Evolutionary conservation across 2,888 invertebrate species (phyloP), one percentile per base, ranked within the genome.

Genomic region (Brachyptera risi): DNA sequence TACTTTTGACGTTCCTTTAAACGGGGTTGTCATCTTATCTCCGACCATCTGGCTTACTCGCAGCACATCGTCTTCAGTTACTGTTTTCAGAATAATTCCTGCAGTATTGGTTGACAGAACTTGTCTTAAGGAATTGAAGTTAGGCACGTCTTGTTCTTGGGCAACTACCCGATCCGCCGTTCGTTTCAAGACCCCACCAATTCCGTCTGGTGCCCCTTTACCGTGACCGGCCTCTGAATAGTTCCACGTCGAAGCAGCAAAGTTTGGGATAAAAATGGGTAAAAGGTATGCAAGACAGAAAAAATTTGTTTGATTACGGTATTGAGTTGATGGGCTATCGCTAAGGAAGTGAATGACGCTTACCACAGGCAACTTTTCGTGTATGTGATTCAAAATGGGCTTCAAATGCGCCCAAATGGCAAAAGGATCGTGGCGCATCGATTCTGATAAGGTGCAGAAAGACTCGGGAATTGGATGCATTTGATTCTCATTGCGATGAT

Each of bases 371-470:
- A 56, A 23, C 15, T 21, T 27, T 5, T 47, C 38, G 31, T 23
- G 63, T 58, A 65, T 21, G 44, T 60, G 58, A 27, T 66, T 19
- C 13, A 71, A 65, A 35, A 72, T 63, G 64, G 73, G 73, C 58
- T 66, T 58, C 37, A 75, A 62, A 65, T 75, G 73, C 37, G 70
- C 71, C 72, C 75, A 75, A 54, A 76, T 71, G 15, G 73, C 73
- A 50, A 68, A 66, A 38, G 73, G 71, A 51, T 69, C 68, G 68
- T 76, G 75, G 5, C 68, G 60, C 2, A 71, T 64, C 68, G 70
- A 69, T 19, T 60, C 56, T 27, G 71, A 70, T 4, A 72, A 58
- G 61, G 71, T 70, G 64, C 71, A 70, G 63, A 60, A 66, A 67
- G 60, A 70, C 60, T 9, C 72, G 73, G 72, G 68, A 62, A 71